Evolutionary conservation across 2,113 vertebrate species (phyloP).

Genomic region (Elaphurus davidianus): DNA sequence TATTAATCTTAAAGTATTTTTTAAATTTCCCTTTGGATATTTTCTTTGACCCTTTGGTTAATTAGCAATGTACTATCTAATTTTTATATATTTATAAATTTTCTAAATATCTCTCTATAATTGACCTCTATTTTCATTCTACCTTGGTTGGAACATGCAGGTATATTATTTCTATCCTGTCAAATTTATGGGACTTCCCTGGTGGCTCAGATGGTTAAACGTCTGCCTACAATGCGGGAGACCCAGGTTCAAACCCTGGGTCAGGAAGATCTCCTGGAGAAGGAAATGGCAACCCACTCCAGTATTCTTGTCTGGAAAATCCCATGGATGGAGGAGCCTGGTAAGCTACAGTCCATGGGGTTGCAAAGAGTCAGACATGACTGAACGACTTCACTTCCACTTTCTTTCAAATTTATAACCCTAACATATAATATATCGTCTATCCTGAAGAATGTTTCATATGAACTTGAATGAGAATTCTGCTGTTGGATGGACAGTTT

Average conservation of each 20-base stretch:
- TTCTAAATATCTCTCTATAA: not conserved
- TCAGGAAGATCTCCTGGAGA: too few relatives aligned
- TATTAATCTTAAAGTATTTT: not conserved
- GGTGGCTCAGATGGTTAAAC: too few relatives aligned
- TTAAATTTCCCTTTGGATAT: not conserved
- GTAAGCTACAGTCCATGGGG: too few relatives aligned
- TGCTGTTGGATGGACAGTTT: not conserved
- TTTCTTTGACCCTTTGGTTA: not conserved
- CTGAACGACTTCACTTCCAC: too few relatives aligned
- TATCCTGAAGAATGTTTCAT: not conserved
- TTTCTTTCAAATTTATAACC: not conserved
- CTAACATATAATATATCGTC: not conserved
- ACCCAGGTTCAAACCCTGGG: too few relatives aligned
- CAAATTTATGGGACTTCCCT: not conserved
- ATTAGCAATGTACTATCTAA: not conserved
- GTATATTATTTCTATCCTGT: not conserved
- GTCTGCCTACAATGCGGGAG: too few relatives aligned
- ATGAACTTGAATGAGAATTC: not conserved
- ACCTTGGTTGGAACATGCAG: not conserved
- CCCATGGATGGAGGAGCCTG: too few relatives aligned
- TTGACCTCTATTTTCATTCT: not conserved
- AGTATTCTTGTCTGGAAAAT: too few relatives aligned
- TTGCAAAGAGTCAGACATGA: too few relatives aligned
- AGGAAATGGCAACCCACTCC: too few relatives aligned
- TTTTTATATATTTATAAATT: not conserved